Evolutionary conservation across 2,888 invertebrate species (phyloP), one percentile per base, ranked within the genome.

Genomic region (Cephus rjabovi): DNA sequence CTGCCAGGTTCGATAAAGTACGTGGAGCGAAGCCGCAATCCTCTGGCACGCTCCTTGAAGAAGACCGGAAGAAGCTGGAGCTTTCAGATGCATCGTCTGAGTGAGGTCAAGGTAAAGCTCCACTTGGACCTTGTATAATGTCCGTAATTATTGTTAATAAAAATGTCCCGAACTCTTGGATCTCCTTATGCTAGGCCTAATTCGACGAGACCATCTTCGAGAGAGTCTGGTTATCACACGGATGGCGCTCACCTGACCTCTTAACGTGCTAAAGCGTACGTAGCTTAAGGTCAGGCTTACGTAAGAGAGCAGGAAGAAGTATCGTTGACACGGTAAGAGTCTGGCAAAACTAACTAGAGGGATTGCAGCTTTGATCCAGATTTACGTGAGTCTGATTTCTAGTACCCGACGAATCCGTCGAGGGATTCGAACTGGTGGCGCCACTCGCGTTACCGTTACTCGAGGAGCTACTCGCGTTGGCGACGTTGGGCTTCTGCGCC

Each of bases 401-500:
- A 15, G 76, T 56, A 56, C 23, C 70, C 69, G 40, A 76, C 35
- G 37, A 77, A n/a, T 86, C 83, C 68, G 83, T 81, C 30, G 81
- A 76, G n/a, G 86, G 83, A 11, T 86, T 86, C n/a, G 85, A 82
- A 33, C 84, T 87, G 30, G 82, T 81, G 56, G 84, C 83, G n/a
- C 76, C 69, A 74, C 70, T 79, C 37, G 77, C 40, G 37, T 34
- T 76, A 9, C 69, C 70, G 33, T 88, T 89, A 69, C 88, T 92
- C 75, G 94, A 91, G 11, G 81, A 76, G 80, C 89, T 93, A 76
- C 95, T 95, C 85, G 95, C 95, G 78, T 94, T 94, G 6, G 94
- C 94, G 33, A 94, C 95, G 87, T 94, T 95, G 0, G 89, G 88
- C 91, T 97, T 96, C 92, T 97, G 97, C 75, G 97, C 96, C 89